Conservation (phyloP, 2,797 vertebrate species). For the Alcedo atthis region DNA sequence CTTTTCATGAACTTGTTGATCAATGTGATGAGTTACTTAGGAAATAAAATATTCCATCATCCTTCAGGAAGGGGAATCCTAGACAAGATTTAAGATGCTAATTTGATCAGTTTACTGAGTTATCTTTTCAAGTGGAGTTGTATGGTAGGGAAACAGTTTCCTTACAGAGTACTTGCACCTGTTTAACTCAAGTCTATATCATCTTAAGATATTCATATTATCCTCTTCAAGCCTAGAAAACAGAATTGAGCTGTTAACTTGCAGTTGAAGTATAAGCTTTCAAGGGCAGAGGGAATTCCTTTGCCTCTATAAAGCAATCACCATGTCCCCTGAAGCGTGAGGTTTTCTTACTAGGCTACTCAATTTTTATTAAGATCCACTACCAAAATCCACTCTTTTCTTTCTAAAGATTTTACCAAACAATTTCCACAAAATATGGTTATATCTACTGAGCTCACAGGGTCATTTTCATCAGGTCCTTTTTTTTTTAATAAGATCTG, state of each 20-base stretch:
- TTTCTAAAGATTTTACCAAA: neutral
- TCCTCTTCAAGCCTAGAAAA: neutral
- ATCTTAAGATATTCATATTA: neutral
- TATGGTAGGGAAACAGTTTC: neutral
- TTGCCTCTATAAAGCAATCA: neutral
- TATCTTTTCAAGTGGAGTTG: neutral
- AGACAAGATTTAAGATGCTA: neutral
- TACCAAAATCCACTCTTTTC: neutral
- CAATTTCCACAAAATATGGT: neutral
- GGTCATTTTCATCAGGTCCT: neutral
- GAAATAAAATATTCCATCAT: conserved; percentile 24
- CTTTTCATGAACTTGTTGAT: conserved; percentile 10
- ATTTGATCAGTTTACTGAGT: neutral
- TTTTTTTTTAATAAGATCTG: neutral
- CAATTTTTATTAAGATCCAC: conserved; percentile 1
- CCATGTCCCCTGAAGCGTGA: neutral
- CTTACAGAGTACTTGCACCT: neutral
- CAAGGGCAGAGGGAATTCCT: neutral
- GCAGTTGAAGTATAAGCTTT: neutral
- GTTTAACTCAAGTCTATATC: neutral
- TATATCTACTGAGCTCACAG: neutral
- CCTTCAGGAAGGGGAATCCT: conserved; percentile 19
- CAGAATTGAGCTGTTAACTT: neutral
- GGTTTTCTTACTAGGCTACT: neutral
- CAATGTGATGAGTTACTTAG: conserved; percentile 4